phyloP scores from a whole-genome alignment of 2,797 vertebrate species.

The Tadarida brasiliensis region DNA sequence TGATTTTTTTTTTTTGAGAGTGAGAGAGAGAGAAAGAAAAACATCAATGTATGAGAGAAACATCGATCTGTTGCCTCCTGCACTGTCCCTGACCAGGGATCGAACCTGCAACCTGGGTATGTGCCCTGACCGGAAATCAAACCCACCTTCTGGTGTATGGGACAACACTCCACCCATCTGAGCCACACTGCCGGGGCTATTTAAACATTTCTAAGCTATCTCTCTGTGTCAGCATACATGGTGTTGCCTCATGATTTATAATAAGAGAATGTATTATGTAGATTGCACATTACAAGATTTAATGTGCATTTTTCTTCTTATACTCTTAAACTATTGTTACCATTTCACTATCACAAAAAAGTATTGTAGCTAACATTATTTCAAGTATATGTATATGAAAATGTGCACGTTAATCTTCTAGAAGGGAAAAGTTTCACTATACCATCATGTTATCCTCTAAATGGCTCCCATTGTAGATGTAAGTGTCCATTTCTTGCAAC shows the following conservation, averaged over 20 bases:
- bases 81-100: no score
- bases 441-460: background rate
- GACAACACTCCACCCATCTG: no score
- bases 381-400: background rate
- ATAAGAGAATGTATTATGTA: background rate
- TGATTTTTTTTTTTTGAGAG: no score
- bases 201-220: background rate
- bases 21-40: no score
- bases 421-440: background rate
- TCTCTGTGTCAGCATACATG: background rate
- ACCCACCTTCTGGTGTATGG: no score
- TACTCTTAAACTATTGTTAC: background rate
- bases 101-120: no score
- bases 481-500: background rate
- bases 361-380: background rate
- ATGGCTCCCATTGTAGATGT: background rate
- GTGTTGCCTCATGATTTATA: background rate
- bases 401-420: background rate
- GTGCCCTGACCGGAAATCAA: no score
- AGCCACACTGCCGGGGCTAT: background rate
- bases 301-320: background rate
- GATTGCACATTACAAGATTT: background rate
- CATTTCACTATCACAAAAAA: slow-evolving; percentile 3
- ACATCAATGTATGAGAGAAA: no score
- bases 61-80: no score